These are phyloP conservation scores for Pseudopodoces humilis DNA, from an alignment of 2,113 vertebrate species.

Conservation along the genomic window DNA sequence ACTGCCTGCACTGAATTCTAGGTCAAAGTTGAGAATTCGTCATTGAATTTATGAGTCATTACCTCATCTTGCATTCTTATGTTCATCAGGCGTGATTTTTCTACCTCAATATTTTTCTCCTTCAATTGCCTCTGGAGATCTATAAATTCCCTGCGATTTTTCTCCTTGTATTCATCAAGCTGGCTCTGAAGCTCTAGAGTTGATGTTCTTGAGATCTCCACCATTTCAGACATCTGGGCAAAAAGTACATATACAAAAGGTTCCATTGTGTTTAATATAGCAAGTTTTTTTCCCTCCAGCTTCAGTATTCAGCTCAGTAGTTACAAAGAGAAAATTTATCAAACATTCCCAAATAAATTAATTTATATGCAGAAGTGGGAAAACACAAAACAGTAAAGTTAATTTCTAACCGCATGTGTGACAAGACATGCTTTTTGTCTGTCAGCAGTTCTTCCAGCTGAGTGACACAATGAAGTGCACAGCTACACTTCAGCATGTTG, in stretches of 20 bases:
- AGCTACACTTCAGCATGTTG: not conserved
- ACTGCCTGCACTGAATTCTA: not conserved
- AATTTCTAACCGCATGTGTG: not conserved
- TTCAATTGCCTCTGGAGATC: constrained; percentile 88
- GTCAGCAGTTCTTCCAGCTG: not conserved
- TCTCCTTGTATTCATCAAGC: constrained; percentile 92
- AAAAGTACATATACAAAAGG: not conserved
- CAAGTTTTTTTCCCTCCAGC: not conserved
- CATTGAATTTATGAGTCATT: not conserved
- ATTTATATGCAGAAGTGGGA: not conserved
- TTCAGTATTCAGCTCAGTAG: not conserved
- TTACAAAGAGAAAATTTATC: not conserved
- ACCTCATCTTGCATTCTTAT: constrained; percentile 89
- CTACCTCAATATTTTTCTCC: constrained; percentile 85
- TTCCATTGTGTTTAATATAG: not conserved
- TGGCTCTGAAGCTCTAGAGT: constrained; percentile 90
- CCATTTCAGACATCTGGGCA: constrained; percentile 88
- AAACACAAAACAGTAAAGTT: not conserved
- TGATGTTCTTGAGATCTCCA: constrained; percentile 83
- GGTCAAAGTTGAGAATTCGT: not conserved
- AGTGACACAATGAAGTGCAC: not conserved
- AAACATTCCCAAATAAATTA: not conserved
- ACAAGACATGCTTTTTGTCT: not conserved
- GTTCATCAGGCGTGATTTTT: constrained; percentile 77
- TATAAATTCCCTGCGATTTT: constrained; percentile 83